These are phyloP conservation scores for Lycodopsis pacificus DNA, from an alignment of 2,797 vertebrate genomes.

Conservation along the genomic window DNA sequence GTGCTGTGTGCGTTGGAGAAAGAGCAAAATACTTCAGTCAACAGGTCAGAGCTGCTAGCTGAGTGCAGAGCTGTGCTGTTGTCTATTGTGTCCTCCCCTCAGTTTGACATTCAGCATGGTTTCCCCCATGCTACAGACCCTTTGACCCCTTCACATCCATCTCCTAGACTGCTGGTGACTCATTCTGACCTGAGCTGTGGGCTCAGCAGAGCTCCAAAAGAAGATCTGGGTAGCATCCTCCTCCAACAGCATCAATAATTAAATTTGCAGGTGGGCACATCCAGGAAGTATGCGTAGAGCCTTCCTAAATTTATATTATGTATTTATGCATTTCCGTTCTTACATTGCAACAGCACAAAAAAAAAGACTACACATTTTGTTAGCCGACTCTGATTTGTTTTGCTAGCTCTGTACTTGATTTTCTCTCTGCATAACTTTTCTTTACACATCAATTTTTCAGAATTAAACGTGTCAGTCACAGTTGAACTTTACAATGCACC, in stretches of 20 bases:
- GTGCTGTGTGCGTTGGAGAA: slow-evolving; percentile 16
- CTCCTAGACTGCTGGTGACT: slow-evolving; percentile 58
- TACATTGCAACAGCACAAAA: slow-evolving; percentile 19
- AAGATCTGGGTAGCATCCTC: slow-evolving; percentile 31
- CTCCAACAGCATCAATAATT: slow-evolving; percentile 65
- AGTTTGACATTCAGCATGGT: slow-evolving; percentile 79
- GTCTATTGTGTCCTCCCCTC: slow-evolving; percentile 55
- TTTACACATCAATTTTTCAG: slow-evolving; percentile 1
- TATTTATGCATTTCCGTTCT: slow-evolving; percentile 39
- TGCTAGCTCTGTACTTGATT: not conserved
- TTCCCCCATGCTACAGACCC: slow-evolving; percentile 60
- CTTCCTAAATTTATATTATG: slow-evolving; percentile 37
- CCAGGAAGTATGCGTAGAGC: slow-evolving; percentile 8
- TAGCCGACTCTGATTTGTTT: slow-evolving; percentile 6
- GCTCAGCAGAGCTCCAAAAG: slow-evolving; percentile 50
- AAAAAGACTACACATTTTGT: slow-evolving; percentile 11
- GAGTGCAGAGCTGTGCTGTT: slow-evolving; percentile 35
- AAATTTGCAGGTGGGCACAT: slow-evolving; percentile 56
- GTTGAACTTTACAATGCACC: slow-evolving; percentile 3
- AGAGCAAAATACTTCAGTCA: slow-evolving; percentile 44
- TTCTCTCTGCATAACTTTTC: not conserved
- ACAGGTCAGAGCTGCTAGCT: slow-evolving; percentile 24
- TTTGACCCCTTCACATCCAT: slow-evolving; percentile 66
- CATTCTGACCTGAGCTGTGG: slow-evolving; percentile 64
- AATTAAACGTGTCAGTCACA: slow-evolving; percentile 10